These are phyloP conservation scores for Ailurus styani DNA, from an alignment of 2,113 vertebrate genomes.

Conservation along the genomic window DNA sequence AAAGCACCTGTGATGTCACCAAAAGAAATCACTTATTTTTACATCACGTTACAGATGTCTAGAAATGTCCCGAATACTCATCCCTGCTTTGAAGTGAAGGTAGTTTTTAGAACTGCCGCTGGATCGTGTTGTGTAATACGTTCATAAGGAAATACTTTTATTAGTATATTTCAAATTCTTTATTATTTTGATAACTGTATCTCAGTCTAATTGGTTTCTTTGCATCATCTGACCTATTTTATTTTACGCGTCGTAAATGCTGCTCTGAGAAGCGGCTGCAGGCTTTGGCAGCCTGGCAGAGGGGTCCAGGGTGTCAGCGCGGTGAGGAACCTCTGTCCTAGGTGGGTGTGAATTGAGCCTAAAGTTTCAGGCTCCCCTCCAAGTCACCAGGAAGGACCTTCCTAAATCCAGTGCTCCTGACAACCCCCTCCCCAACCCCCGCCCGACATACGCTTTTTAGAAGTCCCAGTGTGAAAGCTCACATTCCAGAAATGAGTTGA, in stretches of 20 bases:
- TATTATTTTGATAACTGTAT: not conserved
- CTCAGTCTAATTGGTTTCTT: not conserved
- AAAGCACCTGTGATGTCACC: not conserved
- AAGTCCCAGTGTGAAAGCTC: not conserved
- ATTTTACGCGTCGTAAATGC: not conserved
- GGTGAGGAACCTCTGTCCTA: not conserved
- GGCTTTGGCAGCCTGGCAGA: not conserved
- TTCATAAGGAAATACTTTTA: not conserved
- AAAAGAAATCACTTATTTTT: not conserved
- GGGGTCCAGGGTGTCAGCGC: not conserved
- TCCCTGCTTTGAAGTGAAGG: not conserved
- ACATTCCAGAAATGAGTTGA: conserved; percentile 15
- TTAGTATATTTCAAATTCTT: not conserved
- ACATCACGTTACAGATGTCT: not conserved
- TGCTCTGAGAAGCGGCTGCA: not conserved
- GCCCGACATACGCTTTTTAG: not conserved
- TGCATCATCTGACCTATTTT: not conserved
- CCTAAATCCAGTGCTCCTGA: not conserved
- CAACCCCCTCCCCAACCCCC: not conserved
- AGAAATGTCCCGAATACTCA: not conserved
- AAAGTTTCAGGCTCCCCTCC: not conserved
- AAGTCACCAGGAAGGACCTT: not conserved
- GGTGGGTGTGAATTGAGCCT: not conserved
- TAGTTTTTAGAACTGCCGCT: not conserved
- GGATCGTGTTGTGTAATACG: not conserved